Evolutionary conservation across 2,797 vertebrate genomes (phyloP).

Genomic region (Chloroceryle amazona): DNA sequence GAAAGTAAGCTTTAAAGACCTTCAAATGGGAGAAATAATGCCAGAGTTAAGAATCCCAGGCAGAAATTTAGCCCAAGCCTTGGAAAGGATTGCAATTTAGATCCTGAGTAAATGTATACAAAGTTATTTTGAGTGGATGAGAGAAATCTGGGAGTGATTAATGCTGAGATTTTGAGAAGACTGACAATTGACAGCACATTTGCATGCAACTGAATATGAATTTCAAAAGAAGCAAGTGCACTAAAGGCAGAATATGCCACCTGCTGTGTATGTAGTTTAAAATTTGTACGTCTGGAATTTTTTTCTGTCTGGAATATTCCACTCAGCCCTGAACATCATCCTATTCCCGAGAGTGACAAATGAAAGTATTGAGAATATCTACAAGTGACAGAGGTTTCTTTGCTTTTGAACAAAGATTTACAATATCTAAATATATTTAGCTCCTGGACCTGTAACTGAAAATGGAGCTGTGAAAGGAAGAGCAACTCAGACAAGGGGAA

Average conservation of each 20-base stretch:
- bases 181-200: not conserved
- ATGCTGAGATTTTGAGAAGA: not conserved
- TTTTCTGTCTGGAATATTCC: not conserved
- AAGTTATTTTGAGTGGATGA: not conserved
- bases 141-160: not conserved
- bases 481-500: not conserved
- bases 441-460: not conserved
- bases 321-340: not conserved
- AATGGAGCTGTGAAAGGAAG: not conserved
- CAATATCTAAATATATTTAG: not conserved
- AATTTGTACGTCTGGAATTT: not conserved
- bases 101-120: not conserved
- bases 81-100: not conserved
- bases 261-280: not conserved
- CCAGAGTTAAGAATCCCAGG: rapidly evolving
- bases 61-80: not conserved
- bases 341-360: not conserved
- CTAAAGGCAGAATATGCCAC: not conserved
- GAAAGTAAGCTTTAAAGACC: not conserved
- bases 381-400: not conserved
- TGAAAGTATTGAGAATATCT: not conserved
- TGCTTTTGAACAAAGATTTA: not conserved
- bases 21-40: not conserved
- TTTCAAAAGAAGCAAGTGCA: not conserved
- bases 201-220: not conserved